phyloP scores from a whole-genome alignment of 2,888 invertebrate genomes.

The Netelia inedita region DNA sequence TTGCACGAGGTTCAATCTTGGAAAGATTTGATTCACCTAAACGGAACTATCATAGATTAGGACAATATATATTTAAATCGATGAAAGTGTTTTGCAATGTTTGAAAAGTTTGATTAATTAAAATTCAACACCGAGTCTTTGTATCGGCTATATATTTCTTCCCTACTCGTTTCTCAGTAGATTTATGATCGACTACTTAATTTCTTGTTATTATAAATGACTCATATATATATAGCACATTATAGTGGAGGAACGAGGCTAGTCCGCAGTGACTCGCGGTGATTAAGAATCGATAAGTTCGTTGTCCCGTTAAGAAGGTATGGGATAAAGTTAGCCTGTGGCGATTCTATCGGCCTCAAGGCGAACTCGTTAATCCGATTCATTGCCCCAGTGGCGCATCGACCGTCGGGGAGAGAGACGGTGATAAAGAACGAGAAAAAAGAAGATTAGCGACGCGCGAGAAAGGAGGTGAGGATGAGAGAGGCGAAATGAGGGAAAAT shows the following conservation, averaged over 20 bases:
- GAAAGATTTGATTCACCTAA: not conserved
- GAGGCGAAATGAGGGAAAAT: conserved; percentile 3
- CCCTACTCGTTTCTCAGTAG: not conserved
- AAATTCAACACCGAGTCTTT: no score
- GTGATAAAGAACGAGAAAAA: conserved; percentile 48
- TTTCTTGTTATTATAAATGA: not conserved
- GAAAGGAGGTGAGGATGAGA: conserved; percentile 16
- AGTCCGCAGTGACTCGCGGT: not conserved
- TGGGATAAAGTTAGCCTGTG: conserved; percentile 58
- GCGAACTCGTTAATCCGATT: conserved; percentile 68
- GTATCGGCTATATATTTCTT: not conserved
- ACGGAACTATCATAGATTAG: no score
- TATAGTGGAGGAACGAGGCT: conserved; percentile 28
- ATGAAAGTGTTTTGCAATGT: no score
- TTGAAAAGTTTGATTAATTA: no score
- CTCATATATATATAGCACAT: not conserved
- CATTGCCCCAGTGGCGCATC: conserved; percentile 64
- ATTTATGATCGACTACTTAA: not conserved
- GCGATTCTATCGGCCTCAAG: conserved; percentile 55
- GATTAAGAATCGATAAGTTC: conserved; percentile 67
- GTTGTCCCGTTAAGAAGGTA: conserved; percentile 64
- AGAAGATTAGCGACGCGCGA: conserved; percentile 51
- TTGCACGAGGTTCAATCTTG: not conserved
- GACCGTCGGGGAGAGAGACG: conserved; percentile 29
- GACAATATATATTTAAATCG: no score